Percentiles rank a stretch among this genome's conserved stretches.
Conservation (phyloP, 1,140 invertebrate genomes). For the Neomicropteryx cornuta region DNA sequence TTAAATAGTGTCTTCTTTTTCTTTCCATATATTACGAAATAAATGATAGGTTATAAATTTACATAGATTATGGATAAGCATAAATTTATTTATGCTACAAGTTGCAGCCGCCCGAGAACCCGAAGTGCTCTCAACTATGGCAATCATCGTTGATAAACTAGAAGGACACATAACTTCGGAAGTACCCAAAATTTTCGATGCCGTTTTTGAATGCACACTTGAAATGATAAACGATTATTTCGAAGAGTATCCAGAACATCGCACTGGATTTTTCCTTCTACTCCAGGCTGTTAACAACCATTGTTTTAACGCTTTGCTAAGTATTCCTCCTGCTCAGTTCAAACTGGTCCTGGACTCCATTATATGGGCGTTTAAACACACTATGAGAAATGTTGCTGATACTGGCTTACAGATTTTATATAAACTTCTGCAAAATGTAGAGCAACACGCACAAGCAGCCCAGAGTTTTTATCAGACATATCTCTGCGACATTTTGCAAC, state of each 20-base stretch:
- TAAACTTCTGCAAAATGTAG: conserved; percentile 84
- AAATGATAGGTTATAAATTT: no score
- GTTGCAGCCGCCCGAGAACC: conserved; percentile 93
- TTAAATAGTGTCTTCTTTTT: no score
- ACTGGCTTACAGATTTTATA: conserved; percentile 77
- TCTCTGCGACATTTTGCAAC: conserved; percentile 95
- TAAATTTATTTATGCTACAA: no score
- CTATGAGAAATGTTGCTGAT: conserved; percentile 99
- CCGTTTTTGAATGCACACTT: conserved; percentile 97
- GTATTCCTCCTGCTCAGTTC: conserved; percentile 93
- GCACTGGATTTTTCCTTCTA: conserved; percentile 95
- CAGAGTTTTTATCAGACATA: conserved; percentile 98
- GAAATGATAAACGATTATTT: conserved; percentile 99
- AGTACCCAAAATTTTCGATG: conserved; percentile 97
- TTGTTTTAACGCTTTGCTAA: conserved; percentile 92
- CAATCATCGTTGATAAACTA: conserved; percentile 92
- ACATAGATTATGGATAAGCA: no score
- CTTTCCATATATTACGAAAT: no score
- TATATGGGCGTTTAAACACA: conserved; percentile 99
- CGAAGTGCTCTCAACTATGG: conserved; percentile 95
- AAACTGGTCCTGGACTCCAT: conserved; percentile 97
- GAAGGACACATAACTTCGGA: conserved; percentile 85
- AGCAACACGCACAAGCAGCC: conserved; percentile 76
- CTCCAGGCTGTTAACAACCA: conserved; percentile 89
- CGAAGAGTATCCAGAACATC: conserved; percentile 97